Evolutionary conservation across 1,140 invertebrate species (phyloP).

Genomic region (Sarcophaga bullata): DNA sequence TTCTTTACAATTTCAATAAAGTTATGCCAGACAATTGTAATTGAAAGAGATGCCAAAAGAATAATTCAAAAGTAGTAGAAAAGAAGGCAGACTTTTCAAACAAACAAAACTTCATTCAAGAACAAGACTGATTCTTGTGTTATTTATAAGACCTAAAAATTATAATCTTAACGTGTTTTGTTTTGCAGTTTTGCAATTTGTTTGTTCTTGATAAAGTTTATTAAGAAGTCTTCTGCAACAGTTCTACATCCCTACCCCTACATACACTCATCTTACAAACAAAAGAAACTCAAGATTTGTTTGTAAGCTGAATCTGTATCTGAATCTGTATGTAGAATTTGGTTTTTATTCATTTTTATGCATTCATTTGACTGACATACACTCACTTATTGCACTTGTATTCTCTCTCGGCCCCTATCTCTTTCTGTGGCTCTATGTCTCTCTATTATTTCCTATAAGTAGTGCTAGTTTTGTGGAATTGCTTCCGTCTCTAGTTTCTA

Average conservation of each 20-base stretch:
- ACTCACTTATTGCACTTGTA: neutral
- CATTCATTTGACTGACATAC: constrained; percentile 15
- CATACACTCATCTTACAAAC: neutral
- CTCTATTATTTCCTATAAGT: no score
- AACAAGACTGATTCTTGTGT: no score
- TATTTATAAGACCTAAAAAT: neutral
- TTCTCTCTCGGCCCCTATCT: neutral
- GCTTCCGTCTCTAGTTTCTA: no score
- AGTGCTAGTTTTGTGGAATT: no score
- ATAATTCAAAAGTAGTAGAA: no score
- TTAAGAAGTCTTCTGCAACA: neutral
- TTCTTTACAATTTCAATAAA: no score
- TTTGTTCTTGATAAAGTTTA: neutral
- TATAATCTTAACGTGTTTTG: neutral
- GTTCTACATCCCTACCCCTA: neutral
- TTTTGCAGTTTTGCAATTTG: neutral
- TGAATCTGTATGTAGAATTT: no score
- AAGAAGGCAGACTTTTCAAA: no score
- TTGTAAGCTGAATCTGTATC: no score
- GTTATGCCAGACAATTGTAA: no score
- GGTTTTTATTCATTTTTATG: neutral
- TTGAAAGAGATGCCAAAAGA: no score
- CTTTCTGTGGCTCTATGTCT: neutral
- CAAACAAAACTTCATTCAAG: no score
- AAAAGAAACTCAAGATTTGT: neutral